Percentiles rank a stretch among this genome's conserved stretches.
These are phyloP conservation scores for Margarornis squamiger DNA, from an alignment of 2,797 vertebrate genomes.

Conservation along the genomic window DNA sequence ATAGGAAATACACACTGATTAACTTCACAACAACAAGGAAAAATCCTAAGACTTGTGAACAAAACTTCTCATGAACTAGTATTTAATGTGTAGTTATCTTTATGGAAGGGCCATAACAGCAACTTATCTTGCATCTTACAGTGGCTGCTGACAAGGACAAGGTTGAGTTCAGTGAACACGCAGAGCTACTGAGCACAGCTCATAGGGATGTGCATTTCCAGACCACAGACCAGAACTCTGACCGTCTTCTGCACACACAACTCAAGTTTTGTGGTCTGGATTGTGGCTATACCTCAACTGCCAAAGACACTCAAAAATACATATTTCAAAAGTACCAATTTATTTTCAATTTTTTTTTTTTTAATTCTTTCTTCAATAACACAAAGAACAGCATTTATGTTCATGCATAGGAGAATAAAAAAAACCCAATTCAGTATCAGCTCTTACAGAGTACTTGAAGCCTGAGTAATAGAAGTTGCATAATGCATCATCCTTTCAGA, in stretches of 20 bases:
- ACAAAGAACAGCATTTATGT: background rate
- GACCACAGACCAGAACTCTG: background rate
- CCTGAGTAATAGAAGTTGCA: background rate
- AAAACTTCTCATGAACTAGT: background rate
- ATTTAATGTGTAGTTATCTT: background rate
- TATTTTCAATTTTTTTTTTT: conserved; percentile 12
- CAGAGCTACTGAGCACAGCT: background rate
- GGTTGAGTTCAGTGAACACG: background rate
- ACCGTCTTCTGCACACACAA: background rate
- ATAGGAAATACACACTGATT: background rate
- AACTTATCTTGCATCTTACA: background rate
- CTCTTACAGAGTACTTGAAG: background rate
- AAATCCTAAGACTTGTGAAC: background rate
- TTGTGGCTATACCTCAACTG: background rate
- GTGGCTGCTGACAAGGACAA: background rate
- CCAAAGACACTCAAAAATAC: background rate
- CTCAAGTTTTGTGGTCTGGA: background rate
- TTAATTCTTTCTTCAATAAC: background rate
- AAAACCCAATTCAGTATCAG: background rate
- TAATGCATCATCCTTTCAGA: background rate
- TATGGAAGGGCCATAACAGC: background rate
- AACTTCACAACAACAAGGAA: background rate
- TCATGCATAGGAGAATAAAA: background rate
- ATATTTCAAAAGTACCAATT: background rate
- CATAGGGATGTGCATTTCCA: background rate